A percentile compares a stretch with the other conserved stretches of the same genome.
These are phyloP conservation scores for Peromyscus californicus DNA, from an alignment of 2,113 vertebrate genomes.

Conservation along the genomic window DNA sequence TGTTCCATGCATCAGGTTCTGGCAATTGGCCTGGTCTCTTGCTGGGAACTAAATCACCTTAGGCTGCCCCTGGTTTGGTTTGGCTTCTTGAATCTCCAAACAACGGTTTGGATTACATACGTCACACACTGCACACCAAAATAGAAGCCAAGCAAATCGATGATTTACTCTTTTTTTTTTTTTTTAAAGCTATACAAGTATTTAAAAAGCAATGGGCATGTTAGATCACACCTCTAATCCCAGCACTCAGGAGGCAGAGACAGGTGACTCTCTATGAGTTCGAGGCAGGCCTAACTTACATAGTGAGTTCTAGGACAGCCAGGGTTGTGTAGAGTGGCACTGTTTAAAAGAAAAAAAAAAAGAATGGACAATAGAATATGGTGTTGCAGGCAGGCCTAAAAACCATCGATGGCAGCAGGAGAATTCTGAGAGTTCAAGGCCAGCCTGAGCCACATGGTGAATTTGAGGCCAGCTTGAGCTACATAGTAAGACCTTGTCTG, in stretches of 20 bases:
- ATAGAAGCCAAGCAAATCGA: slow-evolving; percentile 7
- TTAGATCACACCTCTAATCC: background rate
- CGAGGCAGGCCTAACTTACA: background rate
- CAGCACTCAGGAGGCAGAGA: background rate
- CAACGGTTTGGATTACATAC: background rate
- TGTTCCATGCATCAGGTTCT: background rate
- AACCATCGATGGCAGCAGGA: background rate
- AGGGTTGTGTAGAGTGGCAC: no score
- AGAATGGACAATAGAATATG: background rate
- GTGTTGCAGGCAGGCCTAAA: no score
- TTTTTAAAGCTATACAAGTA: background rate
- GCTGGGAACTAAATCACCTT: slow-evolving; percentile 43
- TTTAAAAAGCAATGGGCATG: background rate
- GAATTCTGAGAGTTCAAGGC: background rate
- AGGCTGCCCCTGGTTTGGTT: slow-evolving; percentile 23
- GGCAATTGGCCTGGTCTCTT: background rate
- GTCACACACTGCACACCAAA: background rate
- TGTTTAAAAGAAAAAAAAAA: background rate
- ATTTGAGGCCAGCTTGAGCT: background rate
- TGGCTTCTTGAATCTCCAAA: slow-evolving; percentile 12
- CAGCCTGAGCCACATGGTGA: background rate
- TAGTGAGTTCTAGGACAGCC: background rate
- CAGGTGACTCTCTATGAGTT: background rate
- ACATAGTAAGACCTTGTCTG: no score
- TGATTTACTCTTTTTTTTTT: background rate